Conservation (phyloP, 2,113 vertebrate species). For the Paraplagusia blochii region DNA sequence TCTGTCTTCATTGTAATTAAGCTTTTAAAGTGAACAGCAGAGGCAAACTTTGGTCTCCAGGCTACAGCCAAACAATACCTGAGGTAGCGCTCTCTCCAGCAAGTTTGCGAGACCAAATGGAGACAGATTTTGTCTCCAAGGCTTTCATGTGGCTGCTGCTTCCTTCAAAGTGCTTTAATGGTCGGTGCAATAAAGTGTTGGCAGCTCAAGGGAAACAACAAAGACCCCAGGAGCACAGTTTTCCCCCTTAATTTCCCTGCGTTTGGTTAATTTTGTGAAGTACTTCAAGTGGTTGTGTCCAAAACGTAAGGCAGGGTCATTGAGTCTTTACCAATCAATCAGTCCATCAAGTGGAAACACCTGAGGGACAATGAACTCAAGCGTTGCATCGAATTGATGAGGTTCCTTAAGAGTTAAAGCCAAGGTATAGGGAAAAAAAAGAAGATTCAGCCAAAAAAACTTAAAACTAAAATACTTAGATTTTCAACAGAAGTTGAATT, state of each 20-base stretch:
- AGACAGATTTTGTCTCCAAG: background rate
- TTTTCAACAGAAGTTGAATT: no score
- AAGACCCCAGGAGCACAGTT: background rate
- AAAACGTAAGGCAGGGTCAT: no score
- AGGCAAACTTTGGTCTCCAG: constrained; percentile 52
- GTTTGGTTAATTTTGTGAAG: background rate
- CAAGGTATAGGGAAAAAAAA: no score
- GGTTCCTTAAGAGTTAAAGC: no score
- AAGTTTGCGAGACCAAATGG: constrained; percentile 5
- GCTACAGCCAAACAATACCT: constrained; percentile 49
- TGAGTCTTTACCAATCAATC: no score
- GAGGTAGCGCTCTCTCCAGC: background rate
- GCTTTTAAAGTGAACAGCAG: constrained; percentile 27
- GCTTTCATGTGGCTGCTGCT: background rate
- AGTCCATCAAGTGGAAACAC: no score
- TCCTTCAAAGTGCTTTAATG: constrained; percentile 9
- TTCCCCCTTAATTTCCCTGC: constrained; percentile 8
- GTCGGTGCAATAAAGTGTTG: background rate
- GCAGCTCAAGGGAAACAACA: constrained; percentile 5
- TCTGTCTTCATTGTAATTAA: constrained; percentile 8
- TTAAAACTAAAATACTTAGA: no score
- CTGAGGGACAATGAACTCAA: no score
- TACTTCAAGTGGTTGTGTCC: no score
- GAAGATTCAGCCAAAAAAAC: no score
- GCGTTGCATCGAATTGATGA: no score